Percentiles rank a stretch among this genome's conserved stretches.
phyloP scores from a whole-genome alignment of 2,797 vertebrate genomes.

The Squalus acanthias region DNA sequence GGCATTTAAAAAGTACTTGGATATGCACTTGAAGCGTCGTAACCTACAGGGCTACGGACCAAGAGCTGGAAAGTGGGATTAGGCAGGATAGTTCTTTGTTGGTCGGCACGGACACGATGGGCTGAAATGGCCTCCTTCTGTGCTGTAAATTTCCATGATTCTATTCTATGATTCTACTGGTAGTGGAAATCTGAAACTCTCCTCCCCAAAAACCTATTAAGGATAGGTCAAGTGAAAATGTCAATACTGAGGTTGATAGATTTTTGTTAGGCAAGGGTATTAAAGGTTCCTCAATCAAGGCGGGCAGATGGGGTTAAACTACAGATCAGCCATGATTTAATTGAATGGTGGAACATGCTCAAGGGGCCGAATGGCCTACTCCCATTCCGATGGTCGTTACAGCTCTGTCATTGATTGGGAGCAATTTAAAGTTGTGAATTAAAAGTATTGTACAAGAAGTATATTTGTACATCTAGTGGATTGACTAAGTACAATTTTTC shows the following conservation, averaged over 20 bases:
- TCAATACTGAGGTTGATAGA: not conserved
- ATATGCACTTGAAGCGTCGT: no score
- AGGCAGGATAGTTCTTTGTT: no score
- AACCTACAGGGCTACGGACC: no score
- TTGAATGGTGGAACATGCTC: not conserved
- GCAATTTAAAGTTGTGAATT: not conserved
- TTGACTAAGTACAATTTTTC: not conserved
- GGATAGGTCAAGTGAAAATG: not conserved
- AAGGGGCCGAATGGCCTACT: not conserved
- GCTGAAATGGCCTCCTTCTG: no score
- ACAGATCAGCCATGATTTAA: no score
- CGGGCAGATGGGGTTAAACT: not conserved
- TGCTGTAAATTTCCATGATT: no score
- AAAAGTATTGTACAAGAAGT: not conserved
- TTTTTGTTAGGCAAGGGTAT: not conserved
- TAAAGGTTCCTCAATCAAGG: no score
- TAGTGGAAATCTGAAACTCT: not conserved
- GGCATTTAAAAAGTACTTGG: no score
- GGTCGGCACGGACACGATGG: no score
- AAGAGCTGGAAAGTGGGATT: no score
- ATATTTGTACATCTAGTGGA: not conserved
- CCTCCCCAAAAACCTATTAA: not conserved
- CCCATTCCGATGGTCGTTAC: no score
- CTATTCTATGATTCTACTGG: not conserved
- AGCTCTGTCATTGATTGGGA: no score